Conservation (phyloP, 2,113 vertebrate genomes). For the Syrrhaptes paradoxus region DNA sequence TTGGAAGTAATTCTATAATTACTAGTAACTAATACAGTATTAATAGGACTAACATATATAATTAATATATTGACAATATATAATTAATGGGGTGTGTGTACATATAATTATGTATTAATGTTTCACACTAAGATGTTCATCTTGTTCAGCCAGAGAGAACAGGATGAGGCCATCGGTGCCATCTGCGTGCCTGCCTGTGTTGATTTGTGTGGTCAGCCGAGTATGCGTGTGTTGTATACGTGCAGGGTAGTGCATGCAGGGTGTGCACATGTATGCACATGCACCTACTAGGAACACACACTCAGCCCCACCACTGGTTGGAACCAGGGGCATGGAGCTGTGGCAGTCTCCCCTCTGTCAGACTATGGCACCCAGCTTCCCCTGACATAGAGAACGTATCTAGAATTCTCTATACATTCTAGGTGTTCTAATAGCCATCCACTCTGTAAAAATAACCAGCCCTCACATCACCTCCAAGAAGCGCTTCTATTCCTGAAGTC, state of each 20-base stretch:
- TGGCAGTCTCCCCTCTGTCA: neutral
- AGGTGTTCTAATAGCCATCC: neutral
- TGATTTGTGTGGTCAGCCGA: neutral
- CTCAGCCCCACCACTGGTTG: neutral
- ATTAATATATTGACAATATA: neutral
- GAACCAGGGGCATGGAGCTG: neutral
- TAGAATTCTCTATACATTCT: neutral
- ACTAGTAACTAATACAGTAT: neutral
- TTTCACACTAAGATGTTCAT: neutral
- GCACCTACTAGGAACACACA: accelerated
- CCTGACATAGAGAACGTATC: neutral
- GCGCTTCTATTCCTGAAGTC: neutral
- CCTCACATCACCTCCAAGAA: neutral
- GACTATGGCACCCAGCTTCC: neutral
- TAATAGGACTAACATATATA: neutral
- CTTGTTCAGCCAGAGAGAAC: neutral
- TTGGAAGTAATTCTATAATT: neutral
- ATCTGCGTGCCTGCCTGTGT: neutral
- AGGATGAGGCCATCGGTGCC: neutral
- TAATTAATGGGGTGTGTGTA: neutral
- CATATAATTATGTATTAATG: neutral
- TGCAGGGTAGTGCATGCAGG: neutral
- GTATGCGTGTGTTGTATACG: accelerated
- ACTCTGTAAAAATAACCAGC: neutral
- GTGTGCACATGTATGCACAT: neutral